phyloP scores from a whole-genome alignment of 2,113 vertebrate species.

The Charadrius vociferus region DNA sequence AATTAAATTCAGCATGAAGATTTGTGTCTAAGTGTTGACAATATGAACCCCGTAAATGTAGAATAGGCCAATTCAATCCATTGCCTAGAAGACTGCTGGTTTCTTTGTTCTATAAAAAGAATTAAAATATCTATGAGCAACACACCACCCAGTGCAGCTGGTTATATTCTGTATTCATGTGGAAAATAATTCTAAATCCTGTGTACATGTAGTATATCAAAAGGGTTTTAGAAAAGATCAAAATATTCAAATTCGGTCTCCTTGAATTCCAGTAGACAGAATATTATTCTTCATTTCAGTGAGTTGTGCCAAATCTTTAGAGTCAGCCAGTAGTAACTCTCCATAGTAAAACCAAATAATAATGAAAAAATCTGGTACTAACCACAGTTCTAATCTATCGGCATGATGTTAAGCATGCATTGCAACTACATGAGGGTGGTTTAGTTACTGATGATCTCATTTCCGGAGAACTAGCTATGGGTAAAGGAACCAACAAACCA shows the following conservation, averaged over 20 bases:
- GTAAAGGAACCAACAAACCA: constrained; percentile 65
- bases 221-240: neutral
- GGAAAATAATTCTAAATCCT: neutral
- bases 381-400: constrained; percentile 69
- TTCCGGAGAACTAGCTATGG: constrained; percentile 63
- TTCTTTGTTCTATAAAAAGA: neutral
- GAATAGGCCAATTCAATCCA: neutral
- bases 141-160: neutral
- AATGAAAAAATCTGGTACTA: constrained; percentile 54
- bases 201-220: neutral
- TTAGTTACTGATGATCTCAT: constrained; percentile 60
- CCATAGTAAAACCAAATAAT: constrained; percentile 25
- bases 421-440: constrained; percentile 54
- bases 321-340: constrained; percentile 60
- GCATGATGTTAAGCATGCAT: constrained; percentile 67
- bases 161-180: neutral
- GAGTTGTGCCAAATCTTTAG: constrained; percentile 73
- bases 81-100: neutral
- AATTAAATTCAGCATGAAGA: neutral
- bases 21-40: neutral
- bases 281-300: neutral
- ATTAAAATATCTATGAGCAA: neutral
- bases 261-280: neutral
- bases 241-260: neutral
- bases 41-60: neutral